A percentile compares a stretch with the other conserved stretches of the same genome.
These are phyloP conservation scores for Siniperca chuatsi DNA, from an alignment of 2,113 vertebrate genomes.

Conservation along the genomic window DNA sequence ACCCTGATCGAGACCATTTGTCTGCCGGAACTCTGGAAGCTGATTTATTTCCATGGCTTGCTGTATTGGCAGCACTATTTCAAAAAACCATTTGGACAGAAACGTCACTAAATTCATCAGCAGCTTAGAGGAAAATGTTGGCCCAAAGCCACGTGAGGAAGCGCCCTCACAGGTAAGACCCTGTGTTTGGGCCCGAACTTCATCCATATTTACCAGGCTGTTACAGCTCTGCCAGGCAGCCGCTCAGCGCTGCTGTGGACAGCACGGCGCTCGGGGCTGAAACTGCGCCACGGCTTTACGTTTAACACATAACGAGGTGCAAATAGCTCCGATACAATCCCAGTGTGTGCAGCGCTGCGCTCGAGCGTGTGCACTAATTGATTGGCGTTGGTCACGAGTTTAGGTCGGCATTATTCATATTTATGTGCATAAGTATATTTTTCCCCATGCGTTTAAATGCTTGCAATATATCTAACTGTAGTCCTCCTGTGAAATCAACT, in stretches of 20 bases:
- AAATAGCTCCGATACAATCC: neutral
- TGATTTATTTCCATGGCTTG: neutral
- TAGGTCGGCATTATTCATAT: constrained; percentile 59
- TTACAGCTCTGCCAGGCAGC: constrained; percentile 7
- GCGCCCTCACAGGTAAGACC: constrained; percentile 1
- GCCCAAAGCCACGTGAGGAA: neutral
- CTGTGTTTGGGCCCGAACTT: constrained; percentile 33
- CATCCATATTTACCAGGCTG: constrained; percentile 63
- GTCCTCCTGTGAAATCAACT: constrained; percentile 53
- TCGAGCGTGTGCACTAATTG: constrained; percentile 49
- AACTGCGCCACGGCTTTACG: neutral
- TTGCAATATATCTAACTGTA: constrained; percentile 38
- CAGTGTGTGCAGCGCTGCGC: constrained; percentile 4
- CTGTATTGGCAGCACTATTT: neutral
- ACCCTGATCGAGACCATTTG: neutral
- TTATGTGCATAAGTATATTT: constrained; percentile 40
- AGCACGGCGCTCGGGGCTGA: neutral
- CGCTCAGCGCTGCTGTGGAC: neutral
- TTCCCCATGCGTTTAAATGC: constrained; percentile 30
- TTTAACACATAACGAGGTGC: neutral
- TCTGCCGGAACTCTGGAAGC: neutral
- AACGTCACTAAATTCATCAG: neutral
- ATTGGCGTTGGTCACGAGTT: constrained; percentile 26
- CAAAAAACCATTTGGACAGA: neutral
- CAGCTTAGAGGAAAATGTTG: neutral